Base-by-base conservation (phyloP, 2,888 invertebrate genomes). In the Hartigia nigra region DNA sequence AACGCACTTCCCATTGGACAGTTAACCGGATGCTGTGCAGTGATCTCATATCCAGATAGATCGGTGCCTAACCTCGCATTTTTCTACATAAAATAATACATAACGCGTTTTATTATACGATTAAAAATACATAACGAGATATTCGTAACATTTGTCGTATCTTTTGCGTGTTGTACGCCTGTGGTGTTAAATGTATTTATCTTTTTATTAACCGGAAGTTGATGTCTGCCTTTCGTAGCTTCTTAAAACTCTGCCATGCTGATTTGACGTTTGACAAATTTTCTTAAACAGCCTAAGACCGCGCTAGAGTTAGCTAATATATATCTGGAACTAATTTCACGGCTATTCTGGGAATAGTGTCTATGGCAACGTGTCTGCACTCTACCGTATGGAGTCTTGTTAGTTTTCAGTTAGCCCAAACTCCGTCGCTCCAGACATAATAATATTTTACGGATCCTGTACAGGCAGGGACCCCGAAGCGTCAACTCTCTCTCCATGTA, bases 1-100 rank as follows among this genome's bases (percentile, higher is more conserved):
- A 91, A 89, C 87, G 87, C 86, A 91, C 90, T 91, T 91, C 91
- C 91, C 90, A 90, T 90, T 90, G 90, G 89, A 72, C 31, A 12
- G 83, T 84, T 84, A 82, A 84, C 89, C 89, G 89, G 90, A 91
- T 82, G 85, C 84, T 84, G 84, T 23, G 23, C 55, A 85, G 83
- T 84, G 89, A 89, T 89, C 88, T 89, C 86, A 86, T 86, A 86
- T 84, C 77, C 82, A 85, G 88, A 89, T 90, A 87, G 82, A 81
- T 78, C 23, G 55, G 80, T 80, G 81, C 83, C 78, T 77, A 39
- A 31, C 72, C 72, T 72, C 23, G 23, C 1, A 55, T 55, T 55
- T 55, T 23, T 55, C 23, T 55, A 55, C 23, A 23, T 23, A 5
- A 9, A 55, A 55, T 9, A 23, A 55, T 55, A 2, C 9, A 23